A percentile compares a stretch with the other conserved stretches of the same genome.
These are phyloP conservation scores for Pyrocoelia pectoralis DNA, from an alignment of 2,888 invertebrate genomes.

Conservation along the genomic window DNA sequence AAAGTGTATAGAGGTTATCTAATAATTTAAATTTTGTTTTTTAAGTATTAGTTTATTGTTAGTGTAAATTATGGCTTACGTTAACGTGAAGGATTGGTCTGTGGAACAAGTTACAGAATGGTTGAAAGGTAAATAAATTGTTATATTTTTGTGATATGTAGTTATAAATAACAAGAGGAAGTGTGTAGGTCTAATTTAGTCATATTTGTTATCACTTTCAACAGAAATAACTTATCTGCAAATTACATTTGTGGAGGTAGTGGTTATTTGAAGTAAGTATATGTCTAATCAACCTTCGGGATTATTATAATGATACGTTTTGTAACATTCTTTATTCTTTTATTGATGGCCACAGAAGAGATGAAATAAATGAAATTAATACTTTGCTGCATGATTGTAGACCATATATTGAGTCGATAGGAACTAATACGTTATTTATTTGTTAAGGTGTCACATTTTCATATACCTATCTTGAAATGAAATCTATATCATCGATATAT, in stretches of 20 bases:
- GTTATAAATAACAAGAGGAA: conserved; percentile 5
- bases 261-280: background rate
- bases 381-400: no score
- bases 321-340: no score
- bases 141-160: conserved; percentile 2
- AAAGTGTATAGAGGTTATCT: conserved; percentile 11
- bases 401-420: no score
- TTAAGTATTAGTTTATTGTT: conserved; percentile 14
- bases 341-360: no score
- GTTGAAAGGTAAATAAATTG: conserved; percentile 74
- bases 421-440: no score
- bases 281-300: no score
- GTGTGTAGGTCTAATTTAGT: conserved; percentile 7
- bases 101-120: conserved; percentile 91
- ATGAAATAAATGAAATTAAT: no score
- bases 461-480: no score
- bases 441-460: no score
- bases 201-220: background rate
- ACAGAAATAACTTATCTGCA: conserved; percentile 1
- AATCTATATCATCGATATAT: no score
- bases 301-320: no score
- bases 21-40: conserved; percentile 8
- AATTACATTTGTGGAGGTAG: background rate
- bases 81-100: conserved; percentile 89
- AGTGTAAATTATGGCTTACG: conserved; percentile 71